Percentiles rank a stretch among this genome's conserved stretches.
Evolutionary conservation across 1,140 invertebrate species (phyloP).

Genomic region (Eufriesea mexicana): DNA sequence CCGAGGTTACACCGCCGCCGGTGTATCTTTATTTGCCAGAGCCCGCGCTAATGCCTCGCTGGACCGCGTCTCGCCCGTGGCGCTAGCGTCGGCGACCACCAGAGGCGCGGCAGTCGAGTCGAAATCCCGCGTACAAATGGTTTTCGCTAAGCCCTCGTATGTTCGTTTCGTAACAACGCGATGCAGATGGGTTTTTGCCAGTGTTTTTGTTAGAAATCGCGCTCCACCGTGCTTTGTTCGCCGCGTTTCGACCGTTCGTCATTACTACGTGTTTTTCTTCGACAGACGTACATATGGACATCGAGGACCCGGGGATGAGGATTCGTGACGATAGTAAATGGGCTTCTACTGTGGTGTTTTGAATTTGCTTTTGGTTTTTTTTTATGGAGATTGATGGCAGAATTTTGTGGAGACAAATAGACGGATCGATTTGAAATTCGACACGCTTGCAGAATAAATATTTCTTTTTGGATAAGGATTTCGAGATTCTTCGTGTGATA

Average conservation of each 20-base stretch:
- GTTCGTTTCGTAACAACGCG: background rate
- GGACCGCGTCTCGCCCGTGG: too few species aligned
- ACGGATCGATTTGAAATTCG: too few species aligned
- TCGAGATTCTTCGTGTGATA: too few species aligned
- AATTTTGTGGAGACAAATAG: too few species aligned
- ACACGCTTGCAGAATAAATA: too few species aligned
- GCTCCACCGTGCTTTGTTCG: background rate
- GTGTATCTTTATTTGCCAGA: constrained; percentile 13
- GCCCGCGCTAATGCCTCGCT: too few species aligned
- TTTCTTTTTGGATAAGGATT: too few species aligned
- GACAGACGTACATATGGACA: background rate
- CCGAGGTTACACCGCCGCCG: background rate
- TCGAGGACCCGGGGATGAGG: background rate
- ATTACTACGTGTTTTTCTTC: constrained; percentile 1
- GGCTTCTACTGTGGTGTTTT: background rate
- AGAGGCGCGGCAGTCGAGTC: background rate
- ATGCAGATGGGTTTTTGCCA: background rate
- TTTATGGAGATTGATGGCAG: too few species aligned
- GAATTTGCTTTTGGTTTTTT: too few species aligned
- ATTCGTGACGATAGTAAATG: background rate
- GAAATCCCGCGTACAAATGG: constrained; percentile 1
- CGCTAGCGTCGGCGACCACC: too few species aligned
- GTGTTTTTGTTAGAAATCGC: background rate
- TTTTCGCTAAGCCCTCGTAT: background rate
- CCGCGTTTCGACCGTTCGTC: too few species aligned